Conservation (phyloP, 2,888 invertebrate genomes). For the Agapostemon virescens region DNA sequence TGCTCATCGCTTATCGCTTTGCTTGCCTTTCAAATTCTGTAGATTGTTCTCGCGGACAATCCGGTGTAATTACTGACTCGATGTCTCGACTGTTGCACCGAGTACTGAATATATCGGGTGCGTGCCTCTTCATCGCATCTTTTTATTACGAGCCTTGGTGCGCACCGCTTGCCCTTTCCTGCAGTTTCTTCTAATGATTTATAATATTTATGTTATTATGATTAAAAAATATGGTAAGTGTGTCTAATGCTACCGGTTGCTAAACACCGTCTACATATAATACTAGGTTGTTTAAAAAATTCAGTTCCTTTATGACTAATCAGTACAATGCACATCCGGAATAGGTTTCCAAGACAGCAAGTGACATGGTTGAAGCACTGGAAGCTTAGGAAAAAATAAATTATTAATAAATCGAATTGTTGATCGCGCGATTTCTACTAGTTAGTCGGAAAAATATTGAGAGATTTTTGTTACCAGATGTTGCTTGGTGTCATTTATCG, state of each 20-base stretch:
- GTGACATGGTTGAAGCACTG: no score
- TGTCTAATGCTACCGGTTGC: background rate
- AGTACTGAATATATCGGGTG: background rate
- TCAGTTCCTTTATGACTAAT: no score
- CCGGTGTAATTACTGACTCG: background rate
- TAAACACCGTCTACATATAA: background rate
- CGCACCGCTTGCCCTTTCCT: background rate
- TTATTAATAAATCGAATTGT: no score
- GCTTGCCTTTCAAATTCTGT: background rate
- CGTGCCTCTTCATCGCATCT: conserved; percentile 1
- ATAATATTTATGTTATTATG: background rate
- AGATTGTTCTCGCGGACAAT: background rate
- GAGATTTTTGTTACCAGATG: no score
- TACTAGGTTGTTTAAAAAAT: no score
- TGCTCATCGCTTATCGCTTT: background rate
- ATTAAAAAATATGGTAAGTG: background rate
- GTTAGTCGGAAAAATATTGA: no score
- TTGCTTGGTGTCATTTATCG: no score
- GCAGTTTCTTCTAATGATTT: background rate
- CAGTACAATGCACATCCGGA: no score
- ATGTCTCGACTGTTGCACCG: background rate
- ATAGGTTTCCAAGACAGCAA: no score
- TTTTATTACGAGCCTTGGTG: background rate
- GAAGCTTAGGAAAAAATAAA: no score
- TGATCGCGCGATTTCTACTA: no score